Conservation (phyloP, 2,888 invertebrate species). For the Polylopha cassiicola region DNA sequence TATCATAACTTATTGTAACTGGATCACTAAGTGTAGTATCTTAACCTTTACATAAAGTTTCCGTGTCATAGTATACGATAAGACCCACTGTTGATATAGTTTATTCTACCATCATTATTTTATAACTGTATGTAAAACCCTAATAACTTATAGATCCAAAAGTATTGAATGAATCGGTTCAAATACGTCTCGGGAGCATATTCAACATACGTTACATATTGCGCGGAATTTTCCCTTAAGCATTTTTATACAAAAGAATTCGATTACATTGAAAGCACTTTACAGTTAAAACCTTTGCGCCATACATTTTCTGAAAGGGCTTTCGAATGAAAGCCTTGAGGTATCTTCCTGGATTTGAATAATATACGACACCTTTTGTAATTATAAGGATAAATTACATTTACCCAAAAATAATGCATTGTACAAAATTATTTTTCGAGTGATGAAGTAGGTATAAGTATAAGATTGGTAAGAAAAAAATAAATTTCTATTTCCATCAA, state of each 20-base stretch:
- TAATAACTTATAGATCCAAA: too few species aligned
- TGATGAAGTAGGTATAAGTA: too few species aligned
- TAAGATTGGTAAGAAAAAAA: too few species aligned
- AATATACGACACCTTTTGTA: constrained; percentile 8
- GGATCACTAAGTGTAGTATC: too few species aligned
- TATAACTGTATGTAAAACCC: too few species aligned
- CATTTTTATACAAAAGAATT: constrained; percentile 21
- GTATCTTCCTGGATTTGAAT: constrained; percentile 10
- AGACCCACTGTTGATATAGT: background rate
- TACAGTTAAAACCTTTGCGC: constrained; percentile 21
- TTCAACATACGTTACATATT: constrained; percentile 19
- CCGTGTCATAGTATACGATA: too few species aligned
- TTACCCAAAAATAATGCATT: too few species aligned
- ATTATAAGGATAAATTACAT: constrained; percentile 3
- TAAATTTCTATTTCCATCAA: too few species aligned
- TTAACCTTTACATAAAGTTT: too few species aligned
- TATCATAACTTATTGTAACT: too few species aligned
- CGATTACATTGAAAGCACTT: constrained; percentile 25
- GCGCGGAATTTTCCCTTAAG: constrained; percentile 18
- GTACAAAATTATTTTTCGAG: too few species aligned
- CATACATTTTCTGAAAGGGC: constrained; percentile 18
- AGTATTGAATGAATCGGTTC: constrained; percentile 8
- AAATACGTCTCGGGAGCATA: constrained; percentile 10
- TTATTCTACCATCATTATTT: too few species aligned
- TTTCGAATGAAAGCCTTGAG: constrained; percentile 15